These are phyloP conservation scores for Macrotus californicus DNA, from an alignment of 2,113 vertebrate species.

Conservation along the genomic window DNA sequence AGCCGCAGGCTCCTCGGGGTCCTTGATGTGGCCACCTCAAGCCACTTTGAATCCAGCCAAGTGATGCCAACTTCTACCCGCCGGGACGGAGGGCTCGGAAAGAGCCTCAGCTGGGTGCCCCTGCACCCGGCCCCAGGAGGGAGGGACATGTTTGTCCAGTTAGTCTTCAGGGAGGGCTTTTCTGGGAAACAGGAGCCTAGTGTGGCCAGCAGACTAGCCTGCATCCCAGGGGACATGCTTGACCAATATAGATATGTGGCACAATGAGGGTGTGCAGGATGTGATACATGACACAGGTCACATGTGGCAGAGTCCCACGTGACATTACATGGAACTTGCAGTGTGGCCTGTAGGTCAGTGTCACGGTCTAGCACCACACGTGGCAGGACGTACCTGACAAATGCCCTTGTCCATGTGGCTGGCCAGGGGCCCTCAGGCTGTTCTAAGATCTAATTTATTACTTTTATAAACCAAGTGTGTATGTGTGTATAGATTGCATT, in stretches of 20 bases:
- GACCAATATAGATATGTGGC: not conserved
- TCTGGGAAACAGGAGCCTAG: not conserved
- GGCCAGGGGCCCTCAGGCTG: not conserved
- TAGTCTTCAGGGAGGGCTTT: not conserved
- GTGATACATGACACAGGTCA: not conserved
- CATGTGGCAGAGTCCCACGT: not conserved
- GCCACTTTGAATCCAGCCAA: not conserved
- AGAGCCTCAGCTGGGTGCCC: not conserved
- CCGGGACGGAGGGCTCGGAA: not conserved
- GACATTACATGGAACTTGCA: not conserved
- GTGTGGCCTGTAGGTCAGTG: not conserved
- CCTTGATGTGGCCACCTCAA: not conserved
- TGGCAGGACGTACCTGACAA: not conserved
- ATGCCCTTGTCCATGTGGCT: not conserved
- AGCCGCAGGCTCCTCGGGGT: not conserved
- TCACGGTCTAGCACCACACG: not conserved
- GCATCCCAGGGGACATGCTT: not conserved
- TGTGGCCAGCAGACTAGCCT: not conserved
- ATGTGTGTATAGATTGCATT: not conserved
- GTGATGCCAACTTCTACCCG: not conserved
- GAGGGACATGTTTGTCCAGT: fast-evolving
- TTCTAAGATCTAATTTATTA: constrained; percentile 58
- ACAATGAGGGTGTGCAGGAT: not conserved
- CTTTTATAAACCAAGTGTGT: not conserved
- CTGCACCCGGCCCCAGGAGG: not conserved